Percentiles rank a stretch among this genome's conserved stretches.
These are phyloP conservation scores for Herpetotheres cachinnans DNA, from an alignment of 2,113 vertebrate species.

Conservation along the genomic window DNA sequence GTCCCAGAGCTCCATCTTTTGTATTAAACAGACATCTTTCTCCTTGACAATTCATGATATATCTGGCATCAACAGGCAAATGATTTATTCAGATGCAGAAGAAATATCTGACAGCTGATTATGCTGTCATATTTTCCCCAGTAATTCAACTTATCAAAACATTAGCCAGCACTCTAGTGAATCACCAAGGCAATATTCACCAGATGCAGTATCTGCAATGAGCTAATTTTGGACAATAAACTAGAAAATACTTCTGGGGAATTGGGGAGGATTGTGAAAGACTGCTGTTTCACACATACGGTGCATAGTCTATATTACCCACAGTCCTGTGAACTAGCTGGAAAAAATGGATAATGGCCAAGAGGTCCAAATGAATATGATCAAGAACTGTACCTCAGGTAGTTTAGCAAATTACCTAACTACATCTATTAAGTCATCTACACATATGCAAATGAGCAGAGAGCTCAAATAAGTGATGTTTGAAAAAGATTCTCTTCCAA, in stretches of 20 bases:
- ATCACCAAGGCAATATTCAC: not conserved
- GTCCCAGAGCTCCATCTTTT: not conserved
- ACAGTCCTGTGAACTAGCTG: not conserved
- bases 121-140: not conserved
- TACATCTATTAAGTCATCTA: not conserved
- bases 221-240: not conserved
- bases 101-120: constrained; percentile 33
- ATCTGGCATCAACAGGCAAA: not conserved
- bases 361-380: not conserved
- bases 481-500: not conserved
- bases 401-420: not conserved
- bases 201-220: not conserved
- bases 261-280: not conserved
- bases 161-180: not conserved
- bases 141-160: constrained; percentile 19
- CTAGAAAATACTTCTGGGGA: not conserved
- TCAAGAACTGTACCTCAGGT: not conserved
- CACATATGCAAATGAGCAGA: not conserved
- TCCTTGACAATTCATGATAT: not conserved
- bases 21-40: not conserved
- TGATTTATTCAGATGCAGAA: not conserved
- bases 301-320: not conserved
- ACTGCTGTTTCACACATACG: not conserved
- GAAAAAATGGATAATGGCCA: not conserved
- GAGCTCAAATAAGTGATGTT: not conserved